A percentile compares a stretch with the other conserved stretches of the same genome.
phyloP scores from a whole-genome alignment of 2,113 vertebrate species.

The Chamaetylas fuelleborni region DNA sequence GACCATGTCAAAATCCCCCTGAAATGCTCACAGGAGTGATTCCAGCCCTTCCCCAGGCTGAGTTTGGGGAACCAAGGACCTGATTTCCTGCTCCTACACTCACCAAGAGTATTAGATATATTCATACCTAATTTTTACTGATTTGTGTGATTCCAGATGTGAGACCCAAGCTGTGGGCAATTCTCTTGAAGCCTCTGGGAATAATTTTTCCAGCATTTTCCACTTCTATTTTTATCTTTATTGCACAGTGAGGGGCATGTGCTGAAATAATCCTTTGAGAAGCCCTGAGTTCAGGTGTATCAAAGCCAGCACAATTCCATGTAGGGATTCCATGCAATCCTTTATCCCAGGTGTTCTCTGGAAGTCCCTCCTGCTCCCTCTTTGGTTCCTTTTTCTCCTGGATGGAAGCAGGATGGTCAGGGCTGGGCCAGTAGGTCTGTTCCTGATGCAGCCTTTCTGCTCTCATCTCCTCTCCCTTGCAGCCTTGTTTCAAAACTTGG shows the following conservation, averaged over 20 bases:
- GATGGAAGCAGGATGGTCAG: not conserved
- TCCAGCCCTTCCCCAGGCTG: not conserved
- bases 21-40: rapidly evolving
- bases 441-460: not conserved
- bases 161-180: not conserved
- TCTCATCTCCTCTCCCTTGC: not conserved
- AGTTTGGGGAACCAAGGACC: not conserved
- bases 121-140: not conserved
- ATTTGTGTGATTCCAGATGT: not conserved
- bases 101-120: not conserved
- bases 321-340: not conserved
- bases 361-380: not conserved
- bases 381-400: not conserved
- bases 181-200: not conserved
- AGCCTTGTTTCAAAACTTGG: not conserved
- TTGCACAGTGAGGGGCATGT: not conserved
- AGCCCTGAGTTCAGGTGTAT: not conserved
- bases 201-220: not conserved
- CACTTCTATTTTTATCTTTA: not conserved
- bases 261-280: not conserved
- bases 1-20: rapidly evolving
- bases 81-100: not conserved
- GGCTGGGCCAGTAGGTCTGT: not conserved
- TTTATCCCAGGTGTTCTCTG: not conserved
- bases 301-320: not conserved